These are phyloP conservation scores for Rhynchopsitta pachyrhyncha DNA, from an alignment of 2,113 vertebrate species.

Conservation along the genomic window DNA sequence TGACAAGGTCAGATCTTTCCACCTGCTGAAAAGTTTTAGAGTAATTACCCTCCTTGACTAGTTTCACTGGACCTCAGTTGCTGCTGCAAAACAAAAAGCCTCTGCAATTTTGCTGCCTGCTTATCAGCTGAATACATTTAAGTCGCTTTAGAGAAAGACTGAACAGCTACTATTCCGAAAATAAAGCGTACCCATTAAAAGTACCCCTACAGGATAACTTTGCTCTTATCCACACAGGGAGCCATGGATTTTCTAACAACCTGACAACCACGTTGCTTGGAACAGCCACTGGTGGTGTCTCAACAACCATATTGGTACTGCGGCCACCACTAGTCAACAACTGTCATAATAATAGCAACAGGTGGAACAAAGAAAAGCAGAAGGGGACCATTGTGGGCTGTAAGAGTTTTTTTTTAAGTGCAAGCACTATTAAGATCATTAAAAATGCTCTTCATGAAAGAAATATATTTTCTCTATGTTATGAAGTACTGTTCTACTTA, in stretches of 20 bases:
- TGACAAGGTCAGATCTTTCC: neutral
- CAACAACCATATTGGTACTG: neutral
- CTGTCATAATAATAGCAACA: neutral
- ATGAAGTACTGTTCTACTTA: neutral
- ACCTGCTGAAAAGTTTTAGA: neutral
- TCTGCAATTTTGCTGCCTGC: neutral
- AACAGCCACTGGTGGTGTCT: neutral
- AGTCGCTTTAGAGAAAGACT: neutral
- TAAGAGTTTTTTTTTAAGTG: neutral
- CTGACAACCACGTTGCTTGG: neutral
- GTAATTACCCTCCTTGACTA: neutral
- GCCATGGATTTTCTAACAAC: neutral
- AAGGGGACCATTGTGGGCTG: neutral
- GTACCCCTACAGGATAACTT: neutral
- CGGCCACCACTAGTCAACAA: neutral
- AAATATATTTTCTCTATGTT: neutral
- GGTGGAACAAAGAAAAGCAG: neutral
- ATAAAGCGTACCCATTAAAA: neutral
- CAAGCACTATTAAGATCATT: neutral
- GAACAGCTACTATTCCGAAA: neutral
- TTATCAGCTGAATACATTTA: neutral
- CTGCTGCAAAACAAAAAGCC: neutral
- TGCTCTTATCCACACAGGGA: neutral
- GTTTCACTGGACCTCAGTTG: neutral
- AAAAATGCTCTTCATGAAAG: neutral